Conservation (phyloP, 2,113 vertebrate genomes). For the Dicrurus megarhynchus region DNA sequence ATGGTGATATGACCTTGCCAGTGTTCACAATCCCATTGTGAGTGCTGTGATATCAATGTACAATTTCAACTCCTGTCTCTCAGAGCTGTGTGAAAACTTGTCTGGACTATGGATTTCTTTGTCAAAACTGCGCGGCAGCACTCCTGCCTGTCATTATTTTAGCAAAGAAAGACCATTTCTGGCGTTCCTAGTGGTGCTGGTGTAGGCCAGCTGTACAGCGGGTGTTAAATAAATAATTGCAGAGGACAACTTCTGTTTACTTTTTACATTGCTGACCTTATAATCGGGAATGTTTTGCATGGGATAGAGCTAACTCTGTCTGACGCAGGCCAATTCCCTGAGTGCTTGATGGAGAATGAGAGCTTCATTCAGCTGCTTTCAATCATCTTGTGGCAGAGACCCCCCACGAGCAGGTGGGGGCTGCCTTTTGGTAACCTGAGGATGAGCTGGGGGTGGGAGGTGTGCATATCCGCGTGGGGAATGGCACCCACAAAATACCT, state of each 20-base stretch:
- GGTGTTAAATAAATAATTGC: neutral
- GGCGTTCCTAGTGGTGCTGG: neutral
- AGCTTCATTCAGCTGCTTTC: conserved; percentile 45
- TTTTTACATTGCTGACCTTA: neutral
- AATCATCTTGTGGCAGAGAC: neutral
- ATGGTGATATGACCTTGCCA: neutral
- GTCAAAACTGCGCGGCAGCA: fast-evolving
- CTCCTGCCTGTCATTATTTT: neutral
- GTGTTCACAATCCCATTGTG: neutral
- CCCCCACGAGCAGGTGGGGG: neutral
- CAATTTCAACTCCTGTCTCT: neutral
- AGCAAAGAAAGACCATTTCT: neutral
- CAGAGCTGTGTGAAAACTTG: neutral
- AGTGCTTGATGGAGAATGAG: neutral
- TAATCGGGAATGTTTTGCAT: neutral
- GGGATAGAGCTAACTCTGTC: neutral
- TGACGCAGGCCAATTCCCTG: neutral
- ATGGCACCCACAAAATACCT: neutral
- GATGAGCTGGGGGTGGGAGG: neutral
- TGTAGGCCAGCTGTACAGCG: neutral
- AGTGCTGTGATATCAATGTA: neutral
- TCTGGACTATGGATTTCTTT: neutral
- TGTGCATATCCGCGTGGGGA: neutral
- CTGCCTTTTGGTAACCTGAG: neutral
- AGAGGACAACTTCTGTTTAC: neutral